Evolutionary conservation across 2,113 vertebrate species (phyloP).

Genomic region (Mixornis gularis): DNA sequence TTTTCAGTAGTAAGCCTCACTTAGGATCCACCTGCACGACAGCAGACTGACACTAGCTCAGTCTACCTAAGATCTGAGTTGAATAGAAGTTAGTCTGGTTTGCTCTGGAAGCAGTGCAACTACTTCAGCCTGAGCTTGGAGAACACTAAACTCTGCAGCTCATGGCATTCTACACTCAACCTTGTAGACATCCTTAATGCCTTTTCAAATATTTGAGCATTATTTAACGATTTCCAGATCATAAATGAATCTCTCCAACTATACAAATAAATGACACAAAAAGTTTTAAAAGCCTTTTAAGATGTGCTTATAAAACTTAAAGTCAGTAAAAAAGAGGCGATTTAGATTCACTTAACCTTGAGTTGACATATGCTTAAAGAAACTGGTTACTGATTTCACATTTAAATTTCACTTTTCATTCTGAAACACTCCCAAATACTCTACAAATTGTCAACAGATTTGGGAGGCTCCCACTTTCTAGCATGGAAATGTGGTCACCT

Average conservation of each 20-base stretch:
- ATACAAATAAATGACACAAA: background rate
- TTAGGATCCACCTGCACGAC: background rate
- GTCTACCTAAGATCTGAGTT: background rate
- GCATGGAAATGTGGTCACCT: background rate
- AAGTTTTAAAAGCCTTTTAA: background rate
- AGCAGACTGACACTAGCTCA: background rate
- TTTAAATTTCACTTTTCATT: background rate
- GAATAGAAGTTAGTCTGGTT: background rate
- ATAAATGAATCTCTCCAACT: constrained; percentile 6
- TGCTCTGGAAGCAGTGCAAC: background rate
- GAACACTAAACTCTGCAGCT: background rate
- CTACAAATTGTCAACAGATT: background rate
- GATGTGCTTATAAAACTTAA: background rate
- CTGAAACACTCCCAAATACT: background rate
- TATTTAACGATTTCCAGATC: background rate
- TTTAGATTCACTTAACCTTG: background rate
- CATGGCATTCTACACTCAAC: background rate
- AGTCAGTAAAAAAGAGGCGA: background rate
- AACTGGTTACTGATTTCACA: background rate
- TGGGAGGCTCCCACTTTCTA: background rate
- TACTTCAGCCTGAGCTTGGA: background rate
- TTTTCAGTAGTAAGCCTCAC: background rate
- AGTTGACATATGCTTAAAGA: background rate
- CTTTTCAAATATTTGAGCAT: background rate
- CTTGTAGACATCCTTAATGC: background rate